Evolutionary conservation across 2,113 vertebrate species (phyloP).

Genomic region (Panurus biarmicus): DNA sequence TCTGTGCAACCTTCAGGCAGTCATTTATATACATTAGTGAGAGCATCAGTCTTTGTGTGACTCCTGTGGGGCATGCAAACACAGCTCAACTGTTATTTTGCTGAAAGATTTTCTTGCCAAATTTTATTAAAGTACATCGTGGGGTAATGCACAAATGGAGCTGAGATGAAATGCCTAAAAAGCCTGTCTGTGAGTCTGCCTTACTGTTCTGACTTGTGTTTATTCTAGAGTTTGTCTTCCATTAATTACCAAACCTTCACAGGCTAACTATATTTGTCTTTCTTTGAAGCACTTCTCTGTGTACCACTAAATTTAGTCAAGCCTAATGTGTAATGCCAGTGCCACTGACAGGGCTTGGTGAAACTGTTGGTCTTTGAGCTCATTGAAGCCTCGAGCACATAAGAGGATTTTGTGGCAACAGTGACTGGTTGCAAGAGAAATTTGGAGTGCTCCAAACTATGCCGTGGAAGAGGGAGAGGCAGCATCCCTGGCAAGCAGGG

Average conservation of each 20-base stretch:
- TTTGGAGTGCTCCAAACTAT: neutral
- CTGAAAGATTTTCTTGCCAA: constrained; percentile 10
- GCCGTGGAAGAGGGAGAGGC: neutral
- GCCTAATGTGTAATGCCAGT: neutral
- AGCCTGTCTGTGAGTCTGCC: neutral
- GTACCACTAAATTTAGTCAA: neutral
- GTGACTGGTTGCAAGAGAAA: neutral
- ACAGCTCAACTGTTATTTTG: neutral
- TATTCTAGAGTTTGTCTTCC: neutral
- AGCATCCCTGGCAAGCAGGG: neutral
- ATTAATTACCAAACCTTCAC: neutral
- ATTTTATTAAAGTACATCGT: neutral
- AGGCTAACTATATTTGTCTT: neutral
- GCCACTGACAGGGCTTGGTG: neutral
- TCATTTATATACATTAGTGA: constrained; percentile 52
- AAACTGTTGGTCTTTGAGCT: neutral
- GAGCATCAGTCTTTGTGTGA: neutral
- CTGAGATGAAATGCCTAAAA: neutral
- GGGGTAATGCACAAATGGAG: neutral
- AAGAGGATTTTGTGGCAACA: neutral
- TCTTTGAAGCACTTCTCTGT: neutral
- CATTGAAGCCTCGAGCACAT: rapidly evolving
- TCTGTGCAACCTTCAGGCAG: constrained; percentile 35
- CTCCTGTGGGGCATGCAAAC: neutral
- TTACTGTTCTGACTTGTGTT: neutral